Base-by-base conservation (phyloP, 2,113 vertebrate genomes). In the Bagarius yarrelli region DNA sequence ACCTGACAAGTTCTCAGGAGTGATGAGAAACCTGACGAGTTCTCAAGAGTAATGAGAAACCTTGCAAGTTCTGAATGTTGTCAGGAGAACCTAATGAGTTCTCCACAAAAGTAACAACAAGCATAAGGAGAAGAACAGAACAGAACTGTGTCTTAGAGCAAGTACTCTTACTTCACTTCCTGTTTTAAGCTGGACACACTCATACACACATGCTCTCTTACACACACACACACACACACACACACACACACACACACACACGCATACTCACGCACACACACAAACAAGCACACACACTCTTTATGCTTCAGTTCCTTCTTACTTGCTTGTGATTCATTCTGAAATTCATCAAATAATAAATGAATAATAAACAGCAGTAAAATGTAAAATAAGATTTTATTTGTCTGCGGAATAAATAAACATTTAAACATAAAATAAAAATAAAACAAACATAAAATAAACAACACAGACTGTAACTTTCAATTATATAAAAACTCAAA, bases 361-460 rank as follows among this genome's bases (percentile, higher is more conserved):
- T 25, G 80, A 70, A 69, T 36, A 60, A 19, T 40, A 50, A 18
- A 1, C 16, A 19, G n/a, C 52, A 74, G 53, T n/a, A 81, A 81
- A 86, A 81, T 76, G 81, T n/a, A 81, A n/a, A 66, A n/a, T n/a
- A n/a, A n/a, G 12, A 18, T 27, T 86, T 85, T 83, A 83, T 77
- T 87, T 32, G 47, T 63, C 50, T 44, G 30, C 19, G 66, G 52
- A 64, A 81, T 76, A 50, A 78, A 70, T 63, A 64, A 59, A 76
- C 74, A 84, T 40, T 14, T 50, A 80, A 56, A 74, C 47, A 60
- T 78, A 76, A 71, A 79, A 61, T 52, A 79, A 11, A 23, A 56
- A 77, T 80, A n/a, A n/a, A n/a, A n/a, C n/a, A n/a, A n/a, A n/a
- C n/a, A n/a, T n/a, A n/a, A n/a, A n/a, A n/a, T n/a, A n/a, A n/a